A percentile compares a stretch with the other conserved stretches of the same genome.
Evolutionary conservation across 2,113 vertebrate genomes (phyloP).

Genomic region (Ginglymostoma cirratum): DNA sequence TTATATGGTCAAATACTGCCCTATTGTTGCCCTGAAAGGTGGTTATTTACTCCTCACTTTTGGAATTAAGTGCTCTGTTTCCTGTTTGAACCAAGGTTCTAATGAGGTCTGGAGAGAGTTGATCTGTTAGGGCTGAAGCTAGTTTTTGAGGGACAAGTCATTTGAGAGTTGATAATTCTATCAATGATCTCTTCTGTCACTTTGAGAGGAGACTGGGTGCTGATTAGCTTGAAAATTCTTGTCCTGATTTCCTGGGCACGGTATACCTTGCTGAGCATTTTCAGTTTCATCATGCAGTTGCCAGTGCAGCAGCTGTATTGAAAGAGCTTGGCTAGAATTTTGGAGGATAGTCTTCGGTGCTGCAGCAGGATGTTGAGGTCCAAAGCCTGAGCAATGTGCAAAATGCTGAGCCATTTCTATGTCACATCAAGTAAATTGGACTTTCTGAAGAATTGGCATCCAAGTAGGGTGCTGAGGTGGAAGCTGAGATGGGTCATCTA

Average conservation of each 20-base stretch:
- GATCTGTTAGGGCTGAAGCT: not conserved
- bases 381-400: not conserved
- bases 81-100: not conserved
- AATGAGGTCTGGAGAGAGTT: not conserved
- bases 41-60: not conserved
- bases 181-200: not conserved
- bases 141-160: not conserved
- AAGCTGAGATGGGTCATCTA: not conserved
- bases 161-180: not conserved
- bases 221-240: not conserved
- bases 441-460: not conserved
- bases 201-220: not conserved
- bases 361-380: not conserved
- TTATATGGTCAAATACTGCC: not conserved
- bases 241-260: not conserved
- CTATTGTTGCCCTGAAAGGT: not conserved
- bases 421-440: not conserved
- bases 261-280: not conserved
- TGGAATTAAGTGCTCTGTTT: not conserved
- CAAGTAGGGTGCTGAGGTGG: not conserved
- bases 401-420: not conserved
- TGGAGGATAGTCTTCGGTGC: not conserved
- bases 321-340: not conserved
- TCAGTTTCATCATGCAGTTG: not conserved
- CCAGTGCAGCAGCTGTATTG: not conserved